These are phyloP conservation scores for Leucopsar rothschildi DNA, from an alignment of 2,113 vertebrate species.

Conservation along the genomic window DNA sequence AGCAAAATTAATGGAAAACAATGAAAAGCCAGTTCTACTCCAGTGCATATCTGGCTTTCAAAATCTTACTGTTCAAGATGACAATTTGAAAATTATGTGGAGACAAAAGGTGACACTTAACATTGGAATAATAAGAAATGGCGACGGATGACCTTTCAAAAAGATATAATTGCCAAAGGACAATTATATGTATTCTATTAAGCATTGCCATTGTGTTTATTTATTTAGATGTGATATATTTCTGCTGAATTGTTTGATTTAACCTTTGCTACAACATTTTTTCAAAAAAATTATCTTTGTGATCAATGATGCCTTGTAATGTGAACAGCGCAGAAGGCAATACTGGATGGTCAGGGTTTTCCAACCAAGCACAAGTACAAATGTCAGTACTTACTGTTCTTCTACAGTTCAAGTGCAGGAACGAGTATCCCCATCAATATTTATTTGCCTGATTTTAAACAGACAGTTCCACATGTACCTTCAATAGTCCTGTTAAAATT, in stretches of 20 bases:
- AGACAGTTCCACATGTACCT: slow-evolving; percentile 48
- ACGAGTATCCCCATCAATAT: slow-evolving; percentile 68
- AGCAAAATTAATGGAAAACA: slow-evolving; percentile 10
- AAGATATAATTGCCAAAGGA: background rate
- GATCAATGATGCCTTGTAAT: slow-evolving; percentile 57
- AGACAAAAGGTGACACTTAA: background rate
- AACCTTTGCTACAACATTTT: slow-evolving; percentile 50
- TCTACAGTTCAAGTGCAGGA: slow-evolving; percentile 63
- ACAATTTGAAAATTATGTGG: background rate
- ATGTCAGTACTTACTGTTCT: slow-evolving; percentile 48
- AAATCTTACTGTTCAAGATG: background rate
- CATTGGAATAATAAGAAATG: background rate
- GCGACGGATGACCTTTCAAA: background rate
- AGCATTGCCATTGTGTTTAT: background rate
- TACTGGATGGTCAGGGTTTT: slow-evolving; percentile 22
- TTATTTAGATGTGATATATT: background rate
- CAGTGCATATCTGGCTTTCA: background rate
- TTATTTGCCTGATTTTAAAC: slow-evolving; percentile 67
- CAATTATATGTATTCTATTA: background rate
- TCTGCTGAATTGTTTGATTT: background rate
- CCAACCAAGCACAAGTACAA: slow-evolving; percentile 65
- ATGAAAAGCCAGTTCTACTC: background rate
- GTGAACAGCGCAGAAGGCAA: slow-evolving; percentile 4
- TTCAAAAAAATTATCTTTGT: slow-evolving; percentile 35
- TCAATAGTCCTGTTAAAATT: slow-evolving; percentile 62